Evolutionary conservation across 2,888 invertebrate species (phyloP).

Genomic region (Keiferia lycopersicella): DNA sequence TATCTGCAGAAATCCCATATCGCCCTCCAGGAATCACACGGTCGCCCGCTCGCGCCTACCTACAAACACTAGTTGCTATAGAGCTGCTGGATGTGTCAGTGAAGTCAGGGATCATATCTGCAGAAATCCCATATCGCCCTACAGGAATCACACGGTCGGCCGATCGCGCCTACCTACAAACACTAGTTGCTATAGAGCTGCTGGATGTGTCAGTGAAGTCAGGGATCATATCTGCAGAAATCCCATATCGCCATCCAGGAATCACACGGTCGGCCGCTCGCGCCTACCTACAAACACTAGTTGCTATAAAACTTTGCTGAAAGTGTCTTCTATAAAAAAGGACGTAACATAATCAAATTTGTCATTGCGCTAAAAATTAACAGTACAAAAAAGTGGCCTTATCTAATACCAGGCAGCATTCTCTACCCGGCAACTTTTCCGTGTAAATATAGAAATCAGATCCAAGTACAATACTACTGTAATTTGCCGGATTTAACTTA

Average conservation of each 20-base stretch:
- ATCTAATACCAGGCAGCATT: no score
- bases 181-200: conserved; percentile 28
- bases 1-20: conserved; percentile 73
- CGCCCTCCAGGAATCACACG: conserved; percentile 75
- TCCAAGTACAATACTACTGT: no score
- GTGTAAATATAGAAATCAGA: no score
- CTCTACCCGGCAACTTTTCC: no score
- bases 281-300: conserved; percentile 49
- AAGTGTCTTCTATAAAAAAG: conserved; percentile 29
- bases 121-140: conserved; percentile 74
- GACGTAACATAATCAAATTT: no score
- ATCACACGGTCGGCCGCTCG: conserved; percentile 74
- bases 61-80: conserved; percentile 32
- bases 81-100: conserved; percentile 30
- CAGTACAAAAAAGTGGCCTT: no score
- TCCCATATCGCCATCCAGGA: conserved; percentile 73
- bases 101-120: conserved; percentile 56
- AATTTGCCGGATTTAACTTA: no score
- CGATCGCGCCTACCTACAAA: conserved; percentile 61
- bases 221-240: conserved; percentile 66
- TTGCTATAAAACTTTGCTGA: conserved; percentile 35
- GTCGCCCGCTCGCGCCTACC: conserved; percentile 68
- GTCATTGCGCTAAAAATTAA: no score
- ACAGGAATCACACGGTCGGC: conserved; percentile 73
- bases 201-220: conserved; percentile 37